Evolutionary conservation across 2,113 vertebrate species (phyloP).

Genomic region (Oreocharis arfaki): DNA sequence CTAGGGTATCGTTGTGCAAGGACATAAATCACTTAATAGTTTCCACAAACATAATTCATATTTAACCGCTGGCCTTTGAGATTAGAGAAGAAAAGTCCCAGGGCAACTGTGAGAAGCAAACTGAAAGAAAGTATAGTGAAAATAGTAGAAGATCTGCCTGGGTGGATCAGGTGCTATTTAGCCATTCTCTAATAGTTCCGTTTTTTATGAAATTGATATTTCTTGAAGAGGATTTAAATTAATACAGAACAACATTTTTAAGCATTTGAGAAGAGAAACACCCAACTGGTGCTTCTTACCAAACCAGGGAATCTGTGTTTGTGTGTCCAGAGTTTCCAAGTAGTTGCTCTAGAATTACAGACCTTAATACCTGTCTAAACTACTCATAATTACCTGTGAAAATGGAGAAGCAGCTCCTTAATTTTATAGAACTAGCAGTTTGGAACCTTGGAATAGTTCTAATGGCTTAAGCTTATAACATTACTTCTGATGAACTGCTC

Average conservation of each 20-base stretch:
- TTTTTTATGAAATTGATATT: neutral
- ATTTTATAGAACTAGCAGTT: neutral
- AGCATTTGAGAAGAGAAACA: neutral
- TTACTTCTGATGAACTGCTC: neutral
- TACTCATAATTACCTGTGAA: neutral
- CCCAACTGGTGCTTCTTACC: neutral
- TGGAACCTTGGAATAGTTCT: neutral
- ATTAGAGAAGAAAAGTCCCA: neutral
- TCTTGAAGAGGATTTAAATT: neutral
- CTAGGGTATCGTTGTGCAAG: neutral
- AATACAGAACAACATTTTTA: neutral
- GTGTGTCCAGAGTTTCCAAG: neutral
- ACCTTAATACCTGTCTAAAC: neutral
- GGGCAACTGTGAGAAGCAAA: neutral
- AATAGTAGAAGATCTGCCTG: neutral
- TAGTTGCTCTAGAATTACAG: neutral
- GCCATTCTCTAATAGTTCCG: neutral
- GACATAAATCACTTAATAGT: neutral
- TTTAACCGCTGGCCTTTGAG: neutral
- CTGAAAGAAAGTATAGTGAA: neutral
- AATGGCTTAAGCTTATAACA: neutral
- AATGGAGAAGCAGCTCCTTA: neutral
- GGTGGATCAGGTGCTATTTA: neutral
- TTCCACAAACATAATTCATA: slow-evolving; percentile 12
- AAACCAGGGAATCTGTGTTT: neutral